Base-by-base conservation (phyloP, 2,888 invertebrate species). In the Trachelus tabidus region DNA sequence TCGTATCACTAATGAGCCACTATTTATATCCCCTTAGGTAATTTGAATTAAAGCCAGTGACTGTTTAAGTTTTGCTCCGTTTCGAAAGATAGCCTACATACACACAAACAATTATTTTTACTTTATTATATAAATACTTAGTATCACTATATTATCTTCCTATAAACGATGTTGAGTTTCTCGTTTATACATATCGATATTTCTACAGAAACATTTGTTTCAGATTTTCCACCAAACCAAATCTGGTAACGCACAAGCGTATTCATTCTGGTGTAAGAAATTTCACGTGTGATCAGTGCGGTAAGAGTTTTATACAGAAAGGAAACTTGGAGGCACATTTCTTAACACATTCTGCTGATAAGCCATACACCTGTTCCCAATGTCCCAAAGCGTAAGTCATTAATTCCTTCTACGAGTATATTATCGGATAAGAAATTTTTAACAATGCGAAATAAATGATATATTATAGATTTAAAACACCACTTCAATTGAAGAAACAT, bases 291-390 rank as follows among this genome's bases (percentile, higher is more conserved):
- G 93, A 93, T 86, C 92, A 94, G 78, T 94, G 94, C 83, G 94
- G 94, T 6, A 94, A 94, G 86, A 93, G 93, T 85, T 94, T 94
- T 85, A 93, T 93, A 74, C 93, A 94, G 81, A 94, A 94, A 86
- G 93, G 94, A 75, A 94, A 93, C 87, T 87, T 94, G 79, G 93
- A 94, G 84, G 93, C 93, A 81, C 94, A 94, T 83, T 90, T 94
- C 83, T 86, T 94, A 78, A 94, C 93, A 11, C 94, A 94, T 84
- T 93, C 93, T 9, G 91, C 91, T 30, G 93, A 92, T 69, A 91
- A 91, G 76, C 93, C 93, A 9, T 93, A 92, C 84, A 90, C 82
- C 69, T 93, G 93, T 84, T 87, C 90, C 4, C 90, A 92, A 40
- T 93, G 93, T 85, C 91, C 92, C 1, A 93, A 93, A 87, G 90